Percentiles rank a stretch among this genome's conserved stretches.
These are phyloP conservation scores for Salvelinus alpinus DNA, from an alignment of 2,113 vertebrate species.

Conservation along the genomic window DNA sequence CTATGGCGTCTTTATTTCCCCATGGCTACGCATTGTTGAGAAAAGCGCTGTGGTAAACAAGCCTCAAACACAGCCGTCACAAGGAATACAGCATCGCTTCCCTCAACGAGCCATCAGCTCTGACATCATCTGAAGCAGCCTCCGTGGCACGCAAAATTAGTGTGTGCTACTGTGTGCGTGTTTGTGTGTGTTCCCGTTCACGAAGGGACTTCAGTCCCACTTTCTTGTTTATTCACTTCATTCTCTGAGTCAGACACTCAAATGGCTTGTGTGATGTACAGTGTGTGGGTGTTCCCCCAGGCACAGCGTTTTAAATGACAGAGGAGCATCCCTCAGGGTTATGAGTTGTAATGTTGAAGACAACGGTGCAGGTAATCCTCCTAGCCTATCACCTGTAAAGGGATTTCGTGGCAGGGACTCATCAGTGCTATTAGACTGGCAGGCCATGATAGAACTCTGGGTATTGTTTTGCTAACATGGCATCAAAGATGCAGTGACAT, in stretches of 20 bases:
- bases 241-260: background rate
- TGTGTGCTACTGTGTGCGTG: constrained; percentile 20
- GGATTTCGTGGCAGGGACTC: background rate
- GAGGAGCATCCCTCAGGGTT: background rate
- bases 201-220: background rate
- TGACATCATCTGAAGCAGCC: constrained; percentile 20
- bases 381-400: constrained; percentile 8
- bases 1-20: constrained; percentile 20
- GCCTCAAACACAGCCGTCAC: constrained; percentile 20
- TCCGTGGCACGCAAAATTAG: constrained; percentile 12
- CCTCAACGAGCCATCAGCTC: constrained; percentile 22
- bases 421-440: no score
- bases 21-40: background rate
- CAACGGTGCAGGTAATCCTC: constrained; percentile 15
- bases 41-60: constrained; percentile 22
- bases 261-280: constrained; percentile 22
- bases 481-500: no score
- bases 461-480: no score
- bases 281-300: constrained; percentile 32
- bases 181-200: background rate
- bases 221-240: background rate
- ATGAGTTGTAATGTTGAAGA: constrained; percentile 17
- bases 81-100: constrained; percentile 30
- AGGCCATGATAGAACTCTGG: no score
- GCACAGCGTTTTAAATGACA: constrained; percentile 8